Base-by-base conservation (phyloP, 2,888 invertebrate species). In the Cinara cedri region DNA sequence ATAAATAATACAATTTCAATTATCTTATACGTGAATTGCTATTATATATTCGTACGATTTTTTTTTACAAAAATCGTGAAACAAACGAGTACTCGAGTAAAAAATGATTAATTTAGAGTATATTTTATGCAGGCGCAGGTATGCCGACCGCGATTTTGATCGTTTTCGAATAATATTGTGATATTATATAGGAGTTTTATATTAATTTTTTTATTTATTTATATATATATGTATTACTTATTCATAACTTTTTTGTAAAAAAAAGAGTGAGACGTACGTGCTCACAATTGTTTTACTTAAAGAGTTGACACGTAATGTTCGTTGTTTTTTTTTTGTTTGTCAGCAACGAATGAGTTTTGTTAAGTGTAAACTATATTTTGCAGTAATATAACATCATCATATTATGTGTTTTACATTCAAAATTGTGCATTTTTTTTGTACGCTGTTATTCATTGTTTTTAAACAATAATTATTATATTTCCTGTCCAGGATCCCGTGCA, bases 281-380 rank as follows among this genome's bases (percentile, higher is more conserved):
- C 49, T 49, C 14, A 19, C 10, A 26, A 62, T 19, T 49, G 14
- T 72, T 72, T 72, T 19, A 19, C 72, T 11, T 13, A 26, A 46
- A 21, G 49, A 46, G 60, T 72, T 10, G 55, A 71, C 55, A 57
- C 49, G n/a, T 46, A n/a, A n/a, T 16, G 16, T 6, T 60, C 6
- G 14, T 49, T 62, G 19, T 63, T 66, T 26, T 49, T 57, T 13
- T 57, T 8, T 44, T 54, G 63, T 75, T 74, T 65, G 63, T 72
- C n/a, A 60, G 42, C 44, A 24, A 44, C 74, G 13, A 51, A 21
- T n/a, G 63, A 63, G 65, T 65, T 21, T n/a, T 54, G 10, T 65
- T 54, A 75, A 75, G 54, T 75, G 74, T 75, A 65, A 75, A 26
- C 46, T 46, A 26, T 49, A 34, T 8, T 14, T 74, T 65, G n/a